These are phyloP conservation scores for Crocodylus rhombifer DNA, from an alignment of 2,797 vertebrate species.

Conservation along the genomic window DNA sequence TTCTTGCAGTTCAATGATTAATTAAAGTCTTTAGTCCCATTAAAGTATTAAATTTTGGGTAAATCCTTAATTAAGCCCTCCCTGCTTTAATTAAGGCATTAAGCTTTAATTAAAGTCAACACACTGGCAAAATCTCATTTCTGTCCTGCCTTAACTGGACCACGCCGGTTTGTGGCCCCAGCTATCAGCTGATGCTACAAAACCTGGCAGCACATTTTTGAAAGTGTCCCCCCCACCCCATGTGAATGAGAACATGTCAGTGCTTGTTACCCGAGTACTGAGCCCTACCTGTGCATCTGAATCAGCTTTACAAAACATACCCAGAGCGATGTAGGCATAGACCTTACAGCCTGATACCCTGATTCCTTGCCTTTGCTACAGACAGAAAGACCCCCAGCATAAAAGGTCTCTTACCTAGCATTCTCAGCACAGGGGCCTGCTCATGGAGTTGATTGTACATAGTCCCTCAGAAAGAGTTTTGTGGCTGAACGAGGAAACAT, in stretches of 20 bases:
- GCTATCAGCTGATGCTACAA: constrained; percentile 23
- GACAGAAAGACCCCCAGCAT: not conserved
- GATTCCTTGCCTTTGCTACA: not conserved
- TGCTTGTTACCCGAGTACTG: constrained; percentile 1
- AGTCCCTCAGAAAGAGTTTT: not conserved
- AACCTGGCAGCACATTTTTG: constrained; percentile 5
- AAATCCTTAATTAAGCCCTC: constrained; percentile 77
- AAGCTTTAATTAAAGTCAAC: constrained; percentile 72
- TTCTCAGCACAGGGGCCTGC: not conserved
- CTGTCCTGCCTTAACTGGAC: constrained; percentile 7
- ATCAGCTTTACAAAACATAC: rapidly evolving
- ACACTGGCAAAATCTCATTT: constrained; percentile 56
- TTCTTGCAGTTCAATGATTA: constrained; percentile 55
- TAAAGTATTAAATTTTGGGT: constrained; percentile 79
- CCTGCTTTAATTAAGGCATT: constrained; percentile 73
- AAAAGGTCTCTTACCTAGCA: rapidly evolving
- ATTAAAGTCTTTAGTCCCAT: constrained; percentile 78
- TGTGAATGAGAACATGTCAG: rapidly evolving
- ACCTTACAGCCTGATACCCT: not conserved
- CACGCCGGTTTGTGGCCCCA: not conserved
- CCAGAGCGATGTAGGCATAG: rapidly evolving
- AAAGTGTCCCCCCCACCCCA: too few species aligned
- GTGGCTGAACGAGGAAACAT: rapidly evolving
- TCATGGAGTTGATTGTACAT: rapidly evolving
- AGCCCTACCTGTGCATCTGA: not conserved